Conservation (phyloP, 2,888 invertebrate genomes). For the Aporophyla nigra region DNA sequence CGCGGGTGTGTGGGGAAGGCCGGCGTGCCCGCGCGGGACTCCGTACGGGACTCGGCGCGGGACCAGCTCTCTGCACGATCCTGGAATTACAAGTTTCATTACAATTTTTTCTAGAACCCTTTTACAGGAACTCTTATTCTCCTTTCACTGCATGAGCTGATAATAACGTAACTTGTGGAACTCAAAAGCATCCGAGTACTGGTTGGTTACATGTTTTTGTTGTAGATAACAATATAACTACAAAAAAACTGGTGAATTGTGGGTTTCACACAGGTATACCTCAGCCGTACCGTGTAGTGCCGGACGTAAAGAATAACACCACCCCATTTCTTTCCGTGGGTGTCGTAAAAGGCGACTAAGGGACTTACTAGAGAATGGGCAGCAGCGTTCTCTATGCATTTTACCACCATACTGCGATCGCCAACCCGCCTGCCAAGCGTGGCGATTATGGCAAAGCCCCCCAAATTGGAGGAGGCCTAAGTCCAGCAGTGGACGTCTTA, state of each 20-base stretch:
- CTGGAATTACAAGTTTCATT: constrained; percentile 62
- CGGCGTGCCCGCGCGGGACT: constrained; percentile 96
- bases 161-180: background rate
- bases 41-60: constrained; percentile 85
- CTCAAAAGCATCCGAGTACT: background rate
- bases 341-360: too few relatives aligned
- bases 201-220: background rate
- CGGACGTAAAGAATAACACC: too few relatives aligned
- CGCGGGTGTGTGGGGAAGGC: constrained; percentile 98
- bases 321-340: too few relatives aligned
- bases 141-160: background rate
- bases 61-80: constrained; percentile 93
- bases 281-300: too few relatives aligned
- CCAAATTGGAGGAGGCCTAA: too few relatives aligned
- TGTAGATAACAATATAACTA: background rate
- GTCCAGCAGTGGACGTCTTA: too few relatives aligned
- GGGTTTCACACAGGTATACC: background rate
- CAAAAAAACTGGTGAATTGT: background rate
- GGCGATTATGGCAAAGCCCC: too few relatives aligned
- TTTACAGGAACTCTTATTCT: background rate
- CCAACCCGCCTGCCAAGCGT: too few relatives aligned
- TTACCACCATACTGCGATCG: too few relatives aligned
- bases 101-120: background rate
- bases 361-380: too few relatives aligned
- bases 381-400: too few relatives aligned